Conservation (phyloP, 2,888 invertebrate genomes). For the Agrochola circellaris region DNA sequence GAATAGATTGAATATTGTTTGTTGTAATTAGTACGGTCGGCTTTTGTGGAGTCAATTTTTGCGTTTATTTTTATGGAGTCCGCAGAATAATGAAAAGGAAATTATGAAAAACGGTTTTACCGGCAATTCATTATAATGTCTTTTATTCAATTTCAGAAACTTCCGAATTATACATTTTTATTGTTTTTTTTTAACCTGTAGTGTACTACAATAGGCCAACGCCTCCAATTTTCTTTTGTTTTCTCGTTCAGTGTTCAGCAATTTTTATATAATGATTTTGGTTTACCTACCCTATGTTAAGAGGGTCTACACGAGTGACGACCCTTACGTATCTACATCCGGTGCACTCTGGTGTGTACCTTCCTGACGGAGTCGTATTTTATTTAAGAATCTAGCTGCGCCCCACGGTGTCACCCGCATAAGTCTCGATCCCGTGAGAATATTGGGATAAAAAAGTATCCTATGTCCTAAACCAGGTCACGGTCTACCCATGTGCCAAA, state of each 20-base stretch:
- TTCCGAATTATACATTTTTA: not conserved
- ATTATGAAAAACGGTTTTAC: not conserved
- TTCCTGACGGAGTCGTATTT: not conserved
- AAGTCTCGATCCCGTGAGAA: too few relatives aligned
- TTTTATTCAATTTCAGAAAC: not conserved
- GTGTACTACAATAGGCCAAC: not conserved
- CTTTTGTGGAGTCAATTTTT: not conserved
- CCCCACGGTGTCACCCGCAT: too few relatives aligned
- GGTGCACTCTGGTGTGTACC: not conserved
- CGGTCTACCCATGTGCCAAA: too few relatives aligned
- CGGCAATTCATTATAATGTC: not conserved
- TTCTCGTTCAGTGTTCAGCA: not conserved
- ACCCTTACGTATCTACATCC: not conserved
- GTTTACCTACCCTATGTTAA: not conserved
- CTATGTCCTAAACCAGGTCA: too few relatives aligned
- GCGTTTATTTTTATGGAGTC: not conserved
- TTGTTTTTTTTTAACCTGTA: not conserved
- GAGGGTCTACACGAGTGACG: not conserved
- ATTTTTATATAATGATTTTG: not conserved
- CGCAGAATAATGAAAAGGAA: not conserved
- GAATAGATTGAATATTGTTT: conserved; percentile 54
- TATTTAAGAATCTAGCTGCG: too few relatives aligned
- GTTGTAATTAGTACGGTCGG: conserved; percentile 14
- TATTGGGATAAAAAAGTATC: too few relatives aligned
- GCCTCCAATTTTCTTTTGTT: too few relatives aligned